phyloP scores from a whole-genome alignment of 2,888 invertebrate genomes.

The Anorthoa munda region DNA sequence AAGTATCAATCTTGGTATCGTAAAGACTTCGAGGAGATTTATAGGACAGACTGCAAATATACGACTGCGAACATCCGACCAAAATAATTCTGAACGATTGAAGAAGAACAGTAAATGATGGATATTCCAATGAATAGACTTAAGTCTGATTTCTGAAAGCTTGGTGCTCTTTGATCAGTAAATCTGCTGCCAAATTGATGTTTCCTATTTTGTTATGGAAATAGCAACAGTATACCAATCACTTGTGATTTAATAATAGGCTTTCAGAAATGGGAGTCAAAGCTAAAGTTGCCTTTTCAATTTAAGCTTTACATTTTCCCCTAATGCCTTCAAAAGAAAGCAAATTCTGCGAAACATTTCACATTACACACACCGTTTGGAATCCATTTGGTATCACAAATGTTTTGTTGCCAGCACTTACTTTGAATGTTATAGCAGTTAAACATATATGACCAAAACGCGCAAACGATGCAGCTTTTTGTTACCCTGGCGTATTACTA shows the following conservation, averaged over 20 bases:
- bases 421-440: too few species aligned
- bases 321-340: conserved; percentile 14
- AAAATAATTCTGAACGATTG: conserved; percentile 49
- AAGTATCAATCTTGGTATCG: conserved; percentile 54
- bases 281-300: conserved; percentile 12
- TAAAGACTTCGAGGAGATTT: conserved; percentile 57
- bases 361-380: conserved; percentile 36
- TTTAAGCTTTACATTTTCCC: neutral
- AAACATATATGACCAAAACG: conserved; percentile 60
- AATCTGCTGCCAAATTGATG: conserved; percentile 2
- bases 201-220: conserved; percentile 1
- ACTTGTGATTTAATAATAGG: neutral
- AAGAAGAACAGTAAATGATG: conserved; percentile 23
- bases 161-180: conserved; percentile 25
- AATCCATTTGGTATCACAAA: conserved; percentile 58
- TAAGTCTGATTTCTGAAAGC: conserved; percentile 13
- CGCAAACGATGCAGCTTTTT: conserved; percentile 56
- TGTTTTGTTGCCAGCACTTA: conserved; percentile 58
- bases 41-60: conserved; percentile 56
- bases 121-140: conserved; percentile 23
- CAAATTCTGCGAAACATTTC: conserved; percentile 28
- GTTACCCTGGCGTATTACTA: conserved; percentile 58
- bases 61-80: conserved; percentile 48
- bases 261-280: neutral
- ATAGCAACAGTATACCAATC: conserved; percentile 1